These are phyloP conservation scores for Steatornis caripensis DNA, from an alignment of 2,113 vertebrate genomes.

Conservation along the genomic window DNA sequence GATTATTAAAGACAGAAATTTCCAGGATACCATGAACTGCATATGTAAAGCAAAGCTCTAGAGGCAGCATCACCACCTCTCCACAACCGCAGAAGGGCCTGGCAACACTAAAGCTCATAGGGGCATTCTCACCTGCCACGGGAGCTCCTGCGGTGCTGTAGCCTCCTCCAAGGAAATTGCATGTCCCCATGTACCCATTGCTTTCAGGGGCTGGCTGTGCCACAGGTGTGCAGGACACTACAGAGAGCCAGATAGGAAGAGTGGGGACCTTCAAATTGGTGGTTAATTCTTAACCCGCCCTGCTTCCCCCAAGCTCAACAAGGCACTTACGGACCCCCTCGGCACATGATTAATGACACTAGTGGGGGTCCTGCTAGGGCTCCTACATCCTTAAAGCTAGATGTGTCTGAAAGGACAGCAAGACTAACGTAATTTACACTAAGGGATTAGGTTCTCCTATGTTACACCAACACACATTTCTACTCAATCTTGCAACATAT, in stretches of 20 bases:
- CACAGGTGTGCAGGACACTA: slow-evolving; percentile 25
- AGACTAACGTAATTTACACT: not conserved
- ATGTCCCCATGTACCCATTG: slow-evolving; percentile 2
- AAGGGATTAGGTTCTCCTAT: not conserved
- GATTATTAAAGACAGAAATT: not conserved
- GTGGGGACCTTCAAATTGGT: not conserved
- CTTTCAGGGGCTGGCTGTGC: slow-evolving; percentile 27
- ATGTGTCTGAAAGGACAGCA: not conserved
- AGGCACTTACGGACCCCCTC: not conserved
- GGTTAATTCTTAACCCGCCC: slow-evolving; percentile 4
- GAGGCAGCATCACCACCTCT: not conserved
- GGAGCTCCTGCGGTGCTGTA: slow-evolving; percentile 36
- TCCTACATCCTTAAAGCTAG: not conserved
- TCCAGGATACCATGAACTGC: not conserved
- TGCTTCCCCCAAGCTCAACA: not conserved
- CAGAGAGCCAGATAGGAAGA: slow-evolving; percentile 50
- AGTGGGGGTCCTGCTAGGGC: not conserved
- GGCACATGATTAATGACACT: not conserved
- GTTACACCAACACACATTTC: not conserved
- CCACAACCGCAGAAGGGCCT: not conserved
- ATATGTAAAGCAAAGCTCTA: not conserved
- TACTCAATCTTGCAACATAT: not conserved
- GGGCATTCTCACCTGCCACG: slow-evolving; percentile 27
- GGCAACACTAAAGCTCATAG: not conserved
- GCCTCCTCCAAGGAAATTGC: slow-evolving; percentile 31